Base-by-base conservation (phyloP, 2,113 vertebrate species). In the Hoplias malabaricus region DNA sequence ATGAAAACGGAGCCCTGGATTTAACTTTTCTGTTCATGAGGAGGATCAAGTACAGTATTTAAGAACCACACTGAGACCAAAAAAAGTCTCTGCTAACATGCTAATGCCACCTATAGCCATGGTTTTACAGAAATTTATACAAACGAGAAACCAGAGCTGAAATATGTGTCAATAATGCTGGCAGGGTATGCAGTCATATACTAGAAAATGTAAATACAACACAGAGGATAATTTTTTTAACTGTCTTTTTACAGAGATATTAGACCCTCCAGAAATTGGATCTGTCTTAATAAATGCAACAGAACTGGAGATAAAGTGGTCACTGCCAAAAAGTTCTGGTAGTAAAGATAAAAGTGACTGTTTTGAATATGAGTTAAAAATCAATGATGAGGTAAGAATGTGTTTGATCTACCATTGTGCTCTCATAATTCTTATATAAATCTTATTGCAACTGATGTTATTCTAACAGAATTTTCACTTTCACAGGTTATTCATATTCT, bases 331-430 rank as follows among this genome's bases (percentile, higher is more conserved):
- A 46, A 69, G 27, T 27, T 8, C 4, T 16, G 2, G 1, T 36
- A 1, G 1, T 8, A 0, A 0, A 0, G 5, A 19, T 1, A 0
- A 4, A 0, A 0, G 4, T 53, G 1, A 0, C 0, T 77, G 75
- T 50, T 70, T 77, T 70, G 10, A 3, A 5, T 70, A 69, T 38
- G n/a, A 62, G 9, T 6, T 77, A 34, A 62, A 69, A 14, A 70
- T 70, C 14, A 70, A 70, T 33, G 3, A 62, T 70, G 54, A 77
- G 38, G 75, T 77, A 70, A 54, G 34, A 59, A 25, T 33, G 21
- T 23, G n/a, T 31, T 16, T 38, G 19, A 21, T 9, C n/a, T 23
- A 13, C 13, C 42, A 7, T n/a, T 23, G n/a, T 21, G 2, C n/a
- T 53, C 48, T 23, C 48, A 4, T 48, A 13, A 1, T 19, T n/a